phyloP scores from a whole-genome alignment of 2,797 vertebrate genomes.

The Oreochromis mossambicus region DNA sequence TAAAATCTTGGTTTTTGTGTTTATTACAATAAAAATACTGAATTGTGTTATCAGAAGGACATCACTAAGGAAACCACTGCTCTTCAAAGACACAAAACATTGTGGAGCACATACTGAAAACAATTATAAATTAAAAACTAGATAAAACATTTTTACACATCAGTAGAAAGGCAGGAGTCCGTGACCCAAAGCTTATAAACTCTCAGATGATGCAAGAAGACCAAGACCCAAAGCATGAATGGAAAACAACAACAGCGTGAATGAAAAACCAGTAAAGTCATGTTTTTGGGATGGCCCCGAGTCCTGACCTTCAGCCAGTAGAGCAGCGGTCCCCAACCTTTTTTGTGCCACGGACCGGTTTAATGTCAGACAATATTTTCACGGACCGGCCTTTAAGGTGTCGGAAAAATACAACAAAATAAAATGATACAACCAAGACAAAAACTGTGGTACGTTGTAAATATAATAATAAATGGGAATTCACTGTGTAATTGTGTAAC shows the following conservation, averaged over 20 bases:
- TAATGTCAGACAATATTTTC: background rate
- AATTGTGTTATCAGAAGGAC: background rate
- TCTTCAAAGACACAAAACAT: background rate
- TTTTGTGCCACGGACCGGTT: background rate
- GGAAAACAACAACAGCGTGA: background rate
- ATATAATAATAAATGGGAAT: rapidly evolving
- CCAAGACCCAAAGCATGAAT: background rate
- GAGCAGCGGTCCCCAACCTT: background rate
- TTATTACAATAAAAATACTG: background rate
- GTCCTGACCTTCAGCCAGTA: background rate
- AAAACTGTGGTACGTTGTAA: background rate
- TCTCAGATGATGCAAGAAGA: background rate
- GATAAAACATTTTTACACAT: background rate
- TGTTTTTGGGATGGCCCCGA: background rate
- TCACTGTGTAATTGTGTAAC: rapidly evolving
- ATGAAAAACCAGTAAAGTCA: background rate
- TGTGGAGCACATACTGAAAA: background rate
- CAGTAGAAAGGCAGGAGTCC: background rate
- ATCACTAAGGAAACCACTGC: background rate
- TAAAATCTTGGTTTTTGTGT: background rate
- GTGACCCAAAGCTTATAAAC: background rate
- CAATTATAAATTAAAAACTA: background rate
- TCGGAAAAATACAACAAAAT: background rate
- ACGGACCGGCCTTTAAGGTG: rapidly evolving
- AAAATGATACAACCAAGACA: rapidly evolving